Base-by-base conservation (phyloP, 2,888 invertebrate genomes). In the Lysandra bellargus region DNA sequence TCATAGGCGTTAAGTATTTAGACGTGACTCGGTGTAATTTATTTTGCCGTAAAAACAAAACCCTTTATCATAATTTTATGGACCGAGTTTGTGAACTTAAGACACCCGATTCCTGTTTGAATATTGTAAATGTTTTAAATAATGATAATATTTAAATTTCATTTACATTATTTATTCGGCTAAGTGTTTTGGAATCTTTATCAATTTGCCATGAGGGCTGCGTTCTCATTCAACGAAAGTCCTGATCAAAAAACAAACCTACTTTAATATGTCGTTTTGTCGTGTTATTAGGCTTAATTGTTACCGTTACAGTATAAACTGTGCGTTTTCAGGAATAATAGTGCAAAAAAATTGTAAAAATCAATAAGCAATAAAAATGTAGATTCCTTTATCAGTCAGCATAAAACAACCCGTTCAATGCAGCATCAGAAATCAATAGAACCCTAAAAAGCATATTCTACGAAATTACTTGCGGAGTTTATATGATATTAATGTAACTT, bases 21-120 rank as follows among this genome's bases (percentile, higher is more conserved):
- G 86, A 88, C 86, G 86, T 86, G 87, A 89, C 87, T 88, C 88
- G 85, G 86, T 87, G 86, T 90, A 89, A 90, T 87, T 88, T 87
- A 90, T 91, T 90, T 87, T 86, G 86, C 86, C 87, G 85, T 90
- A 89, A 91, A 92, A 91, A 91, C 87, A 87, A 89, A 91, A 90
- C 88, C 88, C 91, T 92, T 92, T 90, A 92, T 92, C 90, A 90
- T 91, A 91, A 92, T 92, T 92, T 92, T 88, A 91, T 89, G 89
- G 89, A 82, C 86, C 82, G 88, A 91, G 88, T 90, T 92, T 87
- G 81, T 85, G 86, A 89, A 90, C 87, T 88, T 88, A 86, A 87
- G 88, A 88, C 87, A 88, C 88, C 89, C 86, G 88, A 88, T 91
- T 90, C 88, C 86, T 89, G 88, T 90, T 86, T 85, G 86, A 86